Conservation (phyloP, 37 sponge, comb jelly and placozoan species). For the Halichondria panicea region DNA sequence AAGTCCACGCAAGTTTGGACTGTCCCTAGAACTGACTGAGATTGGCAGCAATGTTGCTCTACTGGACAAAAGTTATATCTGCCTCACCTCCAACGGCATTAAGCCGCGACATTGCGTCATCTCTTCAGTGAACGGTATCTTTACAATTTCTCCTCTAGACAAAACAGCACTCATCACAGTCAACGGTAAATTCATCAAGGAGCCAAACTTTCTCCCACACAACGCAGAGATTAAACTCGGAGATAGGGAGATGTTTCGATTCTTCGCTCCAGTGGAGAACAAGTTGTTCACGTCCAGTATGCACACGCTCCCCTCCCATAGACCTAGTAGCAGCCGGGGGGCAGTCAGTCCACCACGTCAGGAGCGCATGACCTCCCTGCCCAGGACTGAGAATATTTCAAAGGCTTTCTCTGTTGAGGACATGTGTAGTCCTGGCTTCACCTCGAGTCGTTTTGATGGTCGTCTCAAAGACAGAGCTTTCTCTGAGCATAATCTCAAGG, state of each 20-base stretch:
- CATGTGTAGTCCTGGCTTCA: constrained; percentile 2
- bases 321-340: constrained; percentile 2
- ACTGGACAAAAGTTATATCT: constrained; percentile 12
- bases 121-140: constrained; percentile 22
- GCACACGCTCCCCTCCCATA: constrained; percentile 8
- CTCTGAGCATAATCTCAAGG: constrained; percentile 27
- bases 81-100: constrained; percentile 41
- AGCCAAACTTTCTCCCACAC: constrained; percentile 39
- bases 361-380: background rate
- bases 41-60: constrained; percentile 42
- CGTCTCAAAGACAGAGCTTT: constrained; percentile 20
- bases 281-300: background rate
- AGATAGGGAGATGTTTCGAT: constrained; percentile 37
- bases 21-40: constrained; percentile 24
- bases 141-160: constrained; percentile 65
- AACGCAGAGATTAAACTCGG: constrained; percentile 53
- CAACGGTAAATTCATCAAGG: constrained; percentile 38
- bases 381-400: constrained; percentile 3
- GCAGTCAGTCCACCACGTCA: background rate
- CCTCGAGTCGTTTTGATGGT: background rate
- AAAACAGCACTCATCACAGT: constrained; percentile 40
- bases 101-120: constrained; percentile 73
- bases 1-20: constrained; percentile 5
- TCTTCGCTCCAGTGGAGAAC: constrained; percentile 40
- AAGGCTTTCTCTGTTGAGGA: constrained; percentile 40